These are phyloP conservation scores for Epicampocera succincta DNA, from an alignment of 2,888 invertebrate genomes.

Conservation along the genomic window DNA sequence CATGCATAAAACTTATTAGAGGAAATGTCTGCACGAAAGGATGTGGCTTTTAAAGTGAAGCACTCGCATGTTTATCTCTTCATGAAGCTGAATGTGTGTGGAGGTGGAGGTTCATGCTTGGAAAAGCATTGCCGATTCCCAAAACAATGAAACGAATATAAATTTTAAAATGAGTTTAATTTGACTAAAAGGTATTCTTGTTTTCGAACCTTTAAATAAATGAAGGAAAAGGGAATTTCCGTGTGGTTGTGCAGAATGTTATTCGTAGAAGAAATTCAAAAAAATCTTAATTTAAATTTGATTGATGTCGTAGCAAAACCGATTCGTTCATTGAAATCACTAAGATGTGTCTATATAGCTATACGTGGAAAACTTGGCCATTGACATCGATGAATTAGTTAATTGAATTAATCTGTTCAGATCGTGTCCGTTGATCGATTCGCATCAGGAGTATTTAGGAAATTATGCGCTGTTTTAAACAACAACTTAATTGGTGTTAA, in stretches of 20 bases:
- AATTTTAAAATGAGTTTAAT: conserved; percentile 36
- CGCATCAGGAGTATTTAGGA: too few species aligned
- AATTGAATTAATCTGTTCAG: too few species aligned
- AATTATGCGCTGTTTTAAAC: too few species aligned
- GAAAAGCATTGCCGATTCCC: conserved; percentile 9
- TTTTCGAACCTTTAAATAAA: conserved; percentile 18
- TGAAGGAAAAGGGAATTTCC: neutral
- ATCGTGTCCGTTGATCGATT: too few species aligned
- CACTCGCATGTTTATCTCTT: conserved; percentile 5
- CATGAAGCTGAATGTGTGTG: neutral
- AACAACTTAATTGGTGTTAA: too few species aligned
- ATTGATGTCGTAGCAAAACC: too few species aligned
- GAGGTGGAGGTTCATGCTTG: neutral
- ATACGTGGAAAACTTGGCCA: too few species aligned
- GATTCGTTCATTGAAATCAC: too few species aligned
- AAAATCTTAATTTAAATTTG: too few species aligned
- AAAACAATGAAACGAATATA: conserved; percentile 3
- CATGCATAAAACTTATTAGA: neutral
- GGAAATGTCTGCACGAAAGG: neutral
- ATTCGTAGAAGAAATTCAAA: neutral
- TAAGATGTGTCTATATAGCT: too few species aligned
- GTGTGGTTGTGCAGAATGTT: neutral
- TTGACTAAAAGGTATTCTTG: conserved; percentile 51
- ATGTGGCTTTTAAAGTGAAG: conserved; percentile 6
- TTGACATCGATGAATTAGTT: too few species aligned